Percentiles rank a stretch among this genome's conserved stretches.
phyloP scores from a whole-genome alignment of 2,797 vertebrate species.

The Merluccius polli region DNA sequence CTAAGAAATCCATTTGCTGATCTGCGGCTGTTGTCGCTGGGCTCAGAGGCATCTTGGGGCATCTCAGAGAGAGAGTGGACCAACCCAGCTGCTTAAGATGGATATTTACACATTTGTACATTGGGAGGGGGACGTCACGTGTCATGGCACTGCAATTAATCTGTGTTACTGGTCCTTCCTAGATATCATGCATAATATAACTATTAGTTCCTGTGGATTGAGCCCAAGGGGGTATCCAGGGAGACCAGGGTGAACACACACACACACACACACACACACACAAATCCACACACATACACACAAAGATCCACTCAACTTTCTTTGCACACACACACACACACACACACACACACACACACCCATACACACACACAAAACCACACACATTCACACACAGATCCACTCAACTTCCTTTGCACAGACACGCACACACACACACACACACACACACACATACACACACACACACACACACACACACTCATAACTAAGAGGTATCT shows the following conservation, averaged over 20 bases:
- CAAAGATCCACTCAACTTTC: conserved; percentile 13
- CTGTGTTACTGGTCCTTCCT: conserved; percentile 51
- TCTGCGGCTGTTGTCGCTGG: conserved; percentile 3
- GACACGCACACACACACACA: conserved; percentile 20
- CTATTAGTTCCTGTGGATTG: conserved; percentile 58
- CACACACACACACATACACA: conserved; percentile 16
- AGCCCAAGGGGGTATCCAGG: conserved; percentile 53
- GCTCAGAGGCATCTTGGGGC: not conserved
- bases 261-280: conserved; percentile 15
- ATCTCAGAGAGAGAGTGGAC: not conserved
- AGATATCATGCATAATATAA: conserved; percentile 55
- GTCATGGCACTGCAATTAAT: conserved; percentile 65
- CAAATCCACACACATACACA: conserved; percentile 13
- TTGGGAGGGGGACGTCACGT: conserved; percentile 25
- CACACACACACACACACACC: conserved; percentile 19
- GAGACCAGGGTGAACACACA: conserved; percentile 31
- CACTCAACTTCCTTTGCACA: not conserved
- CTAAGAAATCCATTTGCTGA: conserved; percentile 48
- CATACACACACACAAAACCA: conserved; percentile 8
- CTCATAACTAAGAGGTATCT: not conserved
- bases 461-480: conserved; percentile 7
- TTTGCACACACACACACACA: conserved; percentile 8
- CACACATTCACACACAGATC: conserved; percentile 14
- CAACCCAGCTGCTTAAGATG: conserved; percentile 48
- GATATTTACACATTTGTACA: conserved; percentile 65